phyloP scores from a whole-genome alignment of 2,888 invertebrate genomes.

The Chrysolina americana region DNA sequence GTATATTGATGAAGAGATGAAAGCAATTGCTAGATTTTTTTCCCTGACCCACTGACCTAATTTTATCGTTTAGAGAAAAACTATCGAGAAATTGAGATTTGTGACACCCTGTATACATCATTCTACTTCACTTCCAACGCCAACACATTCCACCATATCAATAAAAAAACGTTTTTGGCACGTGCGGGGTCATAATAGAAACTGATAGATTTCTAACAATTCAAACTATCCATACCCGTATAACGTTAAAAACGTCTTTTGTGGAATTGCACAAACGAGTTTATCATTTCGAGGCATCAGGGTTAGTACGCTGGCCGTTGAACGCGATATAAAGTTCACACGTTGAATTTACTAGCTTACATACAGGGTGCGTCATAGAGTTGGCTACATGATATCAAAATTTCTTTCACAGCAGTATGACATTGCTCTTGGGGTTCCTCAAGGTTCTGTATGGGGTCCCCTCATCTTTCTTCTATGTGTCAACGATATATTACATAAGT shows the following conservation, averaged over 20 bases:
- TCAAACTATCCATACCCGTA: neutral
- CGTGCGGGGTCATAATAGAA: neutral
- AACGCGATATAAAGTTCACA: neutral
- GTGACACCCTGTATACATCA: neutral
- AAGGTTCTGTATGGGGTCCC: too few relatives aligned
- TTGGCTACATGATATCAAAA: too few relatives aligned
- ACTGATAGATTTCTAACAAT: slow-evolving; percentile 3
- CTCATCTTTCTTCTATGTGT: too few relatives aligned
- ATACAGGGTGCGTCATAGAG: too few relatives aligned
- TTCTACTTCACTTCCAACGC: neutral
- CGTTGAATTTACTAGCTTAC: neutral
- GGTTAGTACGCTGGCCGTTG: neutral
- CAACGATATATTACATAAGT: too few relatives aligned
- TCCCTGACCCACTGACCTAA: too few relatives aligned
- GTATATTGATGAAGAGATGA: too few relatives aligned
- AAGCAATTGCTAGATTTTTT: too few relatives aligned
- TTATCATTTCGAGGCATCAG: neutral
- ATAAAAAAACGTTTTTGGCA: neutral
- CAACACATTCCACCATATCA: neutral
- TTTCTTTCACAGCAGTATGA: too few relatives aligned
- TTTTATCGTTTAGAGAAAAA: too few relatives aligned
- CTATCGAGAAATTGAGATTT: too few relatives aligned
- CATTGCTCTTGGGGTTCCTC: too few relatives aligned
- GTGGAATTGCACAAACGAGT: neutral
- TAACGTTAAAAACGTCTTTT: neutral